Evolutionary conservation across 2,888 invertebrate genomes (phyloP), one percentile per base, ranked within the genome.

Genomic region (Mesochorus sp.): DNA sequence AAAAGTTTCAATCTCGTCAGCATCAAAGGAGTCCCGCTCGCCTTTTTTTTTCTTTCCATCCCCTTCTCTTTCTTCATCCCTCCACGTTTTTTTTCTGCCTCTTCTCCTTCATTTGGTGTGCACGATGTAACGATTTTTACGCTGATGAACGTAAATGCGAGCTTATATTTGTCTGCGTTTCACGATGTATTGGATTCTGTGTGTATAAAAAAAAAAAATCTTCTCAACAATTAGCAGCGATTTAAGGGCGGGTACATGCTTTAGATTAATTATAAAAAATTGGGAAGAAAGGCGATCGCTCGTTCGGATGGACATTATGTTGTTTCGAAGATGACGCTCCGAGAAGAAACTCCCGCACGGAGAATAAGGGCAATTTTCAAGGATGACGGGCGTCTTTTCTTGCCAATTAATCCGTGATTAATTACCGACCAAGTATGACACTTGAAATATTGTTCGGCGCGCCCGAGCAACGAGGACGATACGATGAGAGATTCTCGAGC

Each of bases 401-500:
- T 88, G 85, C 87, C 88, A 89, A 88, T 89, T 89, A 89, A 89
- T 89, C 84, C 82, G 86, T 89, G 87, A 89, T 89, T 89, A 88
- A 89, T 89, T 86, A 85, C 82, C 73, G 37, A 76, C 49, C 73
- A 59, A 66, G 82, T 86, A 87, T 88, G 89, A 88, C 87, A 88
- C 87, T 88, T 82, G 81, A 84, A 83, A 85, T 87, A 85, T 86
- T 84, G 83, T 80, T 68, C 59, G 66, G 34, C 47, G 31, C 42
- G 19, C 53, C 42, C 31, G 44, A 14, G 31, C n/a, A n/a, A n/a
- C n/a, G 26, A 21, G 12, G 64, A 73, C 59, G 61, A 37, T 28
- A 17, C 42, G 61, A 71, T 37, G 61, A 49, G 71, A 8, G 62
- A 19, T 39, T 64, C 37, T 31, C n/a, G n/a, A n/a, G n/a, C 53